phyloP scores from a whole-genome alignment of 2,113 vertebrate genomes.

The Abramis brama region DNA sequence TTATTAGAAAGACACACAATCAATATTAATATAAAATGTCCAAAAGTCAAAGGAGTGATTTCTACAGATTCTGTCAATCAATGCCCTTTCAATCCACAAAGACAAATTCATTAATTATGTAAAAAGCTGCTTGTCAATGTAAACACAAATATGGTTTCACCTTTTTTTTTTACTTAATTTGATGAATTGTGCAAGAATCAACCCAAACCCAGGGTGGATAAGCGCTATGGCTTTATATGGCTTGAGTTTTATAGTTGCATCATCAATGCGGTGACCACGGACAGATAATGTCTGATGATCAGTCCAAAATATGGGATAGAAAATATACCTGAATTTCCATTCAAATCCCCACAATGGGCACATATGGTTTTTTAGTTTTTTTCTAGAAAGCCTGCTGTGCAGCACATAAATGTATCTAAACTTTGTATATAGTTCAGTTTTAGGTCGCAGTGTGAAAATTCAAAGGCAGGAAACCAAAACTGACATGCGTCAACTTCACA shows the following conservation, averaged over 20 bases:
- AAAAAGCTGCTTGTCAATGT: not conserved
- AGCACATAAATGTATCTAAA: not conserved
- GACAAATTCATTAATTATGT: not conserved
- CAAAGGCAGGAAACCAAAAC: not conserved
- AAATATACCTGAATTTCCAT: not conserved
- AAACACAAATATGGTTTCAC: not conserved
- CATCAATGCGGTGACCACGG: not conserved
- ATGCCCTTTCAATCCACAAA: not conserved
- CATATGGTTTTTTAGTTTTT: not conserved
- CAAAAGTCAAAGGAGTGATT: constrained; percentile 17
- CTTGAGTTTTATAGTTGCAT: not conserved
- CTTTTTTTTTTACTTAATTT: not conserved
- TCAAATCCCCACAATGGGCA: not conserved
- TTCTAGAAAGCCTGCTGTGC: not conserved
- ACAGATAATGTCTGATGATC: not conserved
- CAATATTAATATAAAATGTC: not conserved
- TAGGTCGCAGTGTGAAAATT: not conserved
- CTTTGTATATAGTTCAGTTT: not conserved
- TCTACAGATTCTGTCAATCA: constrained; percentile 1
- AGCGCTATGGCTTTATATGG: not conserved
- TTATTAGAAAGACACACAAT: constrained; percentile 20
- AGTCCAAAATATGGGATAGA: not conserved
- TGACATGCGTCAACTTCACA: not conserved
- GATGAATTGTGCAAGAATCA: not conserved
- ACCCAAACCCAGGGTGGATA: not conserved